Base-by-base conservation (phyloP, 2,113 vertebrate genomes). In the Myxocyprinus asiaticus region DNA sequence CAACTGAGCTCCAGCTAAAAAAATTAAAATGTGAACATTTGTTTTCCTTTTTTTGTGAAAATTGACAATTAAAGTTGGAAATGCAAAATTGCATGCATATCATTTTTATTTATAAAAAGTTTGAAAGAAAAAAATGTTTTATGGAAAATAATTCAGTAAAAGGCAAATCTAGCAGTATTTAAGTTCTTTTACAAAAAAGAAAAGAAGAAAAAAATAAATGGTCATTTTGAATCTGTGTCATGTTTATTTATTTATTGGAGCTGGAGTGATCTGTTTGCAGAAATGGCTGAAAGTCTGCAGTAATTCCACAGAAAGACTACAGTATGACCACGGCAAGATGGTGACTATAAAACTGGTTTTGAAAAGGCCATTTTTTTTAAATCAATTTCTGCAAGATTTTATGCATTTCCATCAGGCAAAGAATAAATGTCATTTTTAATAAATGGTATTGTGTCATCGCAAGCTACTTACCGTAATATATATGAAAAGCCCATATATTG, bases 41-140 rank as follows among this genome's bases (percentile, higher is more conserved):
- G n/a, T 33, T 33, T 70, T 76, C 22, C 51, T 62, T 72, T 85
- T 88, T 88, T 86, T 90, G 90, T 92, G 89, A 85, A 89, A 88
- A 85, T 88, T 85, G 83, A 90, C 84, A 83, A 73, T 86, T 85
- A 88, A 86, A 79, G 71, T 82, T 81, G 90, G 84, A 92, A 88
- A 90, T 91, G 91, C 89, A 85, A 86, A 91, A 91, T 86, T 91
- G 92, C 91, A 93, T 93, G 92, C 91, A 86, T 91, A 90, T 88
- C 89, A 90, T 89, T 92, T 82, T 88, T 78, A 87, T 91, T 93
- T 91, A 83, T 90, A 83, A 85, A 88, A 75, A 75, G 88, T 84
- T 84, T 85, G 67, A 88, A 80, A 88, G 68, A 88, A 83, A 90
- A 88, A 82, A n/a, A 82, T 72, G 79, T 85, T 80, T 86, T 87